Evolutionary conservation across 2,888 invertebrate genomes (phyloP), one percentile per base, ranked within the genome.

Genomic region (Ctena decussata): DNA sequence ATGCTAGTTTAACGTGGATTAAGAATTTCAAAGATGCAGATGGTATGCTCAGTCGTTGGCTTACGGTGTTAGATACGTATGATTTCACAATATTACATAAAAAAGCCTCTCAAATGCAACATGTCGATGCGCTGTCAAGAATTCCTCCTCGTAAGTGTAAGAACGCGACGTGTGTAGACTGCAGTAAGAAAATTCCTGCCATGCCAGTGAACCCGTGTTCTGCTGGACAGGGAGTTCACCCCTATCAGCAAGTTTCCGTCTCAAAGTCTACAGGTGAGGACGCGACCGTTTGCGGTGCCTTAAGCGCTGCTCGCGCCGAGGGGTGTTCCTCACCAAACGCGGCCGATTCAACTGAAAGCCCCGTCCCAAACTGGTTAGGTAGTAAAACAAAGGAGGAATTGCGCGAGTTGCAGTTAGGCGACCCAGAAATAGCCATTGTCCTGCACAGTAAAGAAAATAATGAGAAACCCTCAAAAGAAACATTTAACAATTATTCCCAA

Each of bases 1-100:
- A 83, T 49, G 71, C 60, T 27, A 57, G 57, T 30, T 46, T 84
- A n/a, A 24, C 44, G 8, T 82, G 79, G 77, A 39, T 85, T 1
- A 79, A 65, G 30, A 80, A 85, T 57, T 85, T 82, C 49, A 85
- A 85, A 57, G 65, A 81, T n/a, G 82, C 81, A 18, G 82, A 82
- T 21, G 81, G 81, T 41, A 82, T 86, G 82, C n/a, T 81, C 5
- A 41, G 39, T 24, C 70, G 70, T 5, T 70, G 70, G 70, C 24
- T 70, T 5, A 70, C 39, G 27, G 73, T 79, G 15, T 30, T 85
- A 37, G 82, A 85, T 32, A 82, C 85, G 0, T 82, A 79, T 57
- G 77, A 82, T 44, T 76, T 76, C n/a, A 30, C 24, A 39, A 57
- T 79, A 11, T n/a, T 77, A 39, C 49, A 85, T 65, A 37, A 79